Evolutionary conservation across 2,888 invertebrate species (phyloP).

Genomic region (Drosophila meridionalis): DNA sequence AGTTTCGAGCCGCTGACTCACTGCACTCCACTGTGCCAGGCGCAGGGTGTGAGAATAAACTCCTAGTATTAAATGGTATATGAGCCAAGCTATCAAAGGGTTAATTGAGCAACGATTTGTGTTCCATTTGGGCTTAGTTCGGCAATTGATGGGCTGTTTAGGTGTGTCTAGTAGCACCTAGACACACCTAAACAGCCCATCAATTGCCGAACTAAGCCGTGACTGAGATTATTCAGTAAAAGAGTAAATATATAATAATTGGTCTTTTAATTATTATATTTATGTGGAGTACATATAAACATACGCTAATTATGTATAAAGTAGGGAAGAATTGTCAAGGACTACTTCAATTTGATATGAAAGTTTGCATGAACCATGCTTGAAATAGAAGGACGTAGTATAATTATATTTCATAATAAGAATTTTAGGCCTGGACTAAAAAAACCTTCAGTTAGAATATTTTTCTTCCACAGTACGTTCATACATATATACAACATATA

Average conservation of each 20-base stretch:
- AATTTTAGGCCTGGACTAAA: background rate
- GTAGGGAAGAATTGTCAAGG: too few relatives aligned
- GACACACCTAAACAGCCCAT: constrained; percentile 18
- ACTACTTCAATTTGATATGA: too few relatives aligned
- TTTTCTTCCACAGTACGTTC: too few relatives aligned
- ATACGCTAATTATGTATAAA: background rate
- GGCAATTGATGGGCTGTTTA: constrained; percentile 11
- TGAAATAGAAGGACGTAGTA: background rate
- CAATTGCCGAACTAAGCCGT: background rate
- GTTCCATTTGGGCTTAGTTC: constrained; percentile 1
- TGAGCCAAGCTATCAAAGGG: constrained; percentile 59
- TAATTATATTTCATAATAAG: background rate
- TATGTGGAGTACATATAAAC: background rate
- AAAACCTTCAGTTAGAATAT: too few relatives aligned
- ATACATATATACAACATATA: background rate
- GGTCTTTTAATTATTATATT: background rate
- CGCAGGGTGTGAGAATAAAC: constrained; percentile 9
- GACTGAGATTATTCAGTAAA: constrained; percentile 4
- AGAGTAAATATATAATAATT: background rate
- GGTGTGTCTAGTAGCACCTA: constrained; percentile 10
- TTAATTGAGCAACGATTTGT: constrained; percentile 59
- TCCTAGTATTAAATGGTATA: constrained; percentile 17
- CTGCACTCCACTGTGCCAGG: background rate
- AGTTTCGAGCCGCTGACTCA: constrained; percentile 58
- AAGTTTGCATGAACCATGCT: background rate